Base-by-base conservation (phyloP, 1,140 invertebrate species). In the Littorina saxatilis region DNA sequence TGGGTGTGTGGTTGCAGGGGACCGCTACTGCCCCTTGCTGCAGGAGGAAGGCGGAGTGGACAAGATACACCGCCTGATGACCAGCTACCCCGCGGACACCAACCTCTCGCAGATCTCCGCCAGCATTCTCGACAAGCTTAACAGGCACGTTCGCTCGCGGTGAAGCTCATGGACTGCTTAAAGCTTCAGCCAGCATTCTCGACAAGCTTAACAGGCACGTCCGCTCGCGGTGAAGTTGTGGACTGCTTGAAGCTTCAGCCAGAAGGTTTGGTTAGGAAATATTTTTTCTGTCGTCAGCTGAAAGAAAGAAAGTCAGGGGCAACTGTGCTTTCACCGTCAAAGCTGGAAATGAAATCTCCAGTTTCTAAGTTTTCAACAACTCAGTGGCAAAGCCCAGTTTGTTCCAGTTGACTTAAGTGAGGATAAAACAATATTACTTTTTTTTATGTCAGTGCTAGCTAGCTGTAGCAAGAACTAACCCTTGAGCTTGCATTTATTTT, bases 1-100 rank as follows among this genome's bases (percentile, higher is more conserved):
- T 50, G 23, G 32, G 20, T 23, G 37, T 73, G 43, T n/a, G 15
- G n/a, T 73, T 35, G 20, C 90, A 96, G 95, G 95, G 9, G 94
- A 95, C 89, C 93, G 95, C 13, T 96, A 96, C 85, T 96, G 95
- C 88, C 93, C 94, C 73, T 96, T 96, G 95, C 88, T 96, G 58
- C 90, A 94, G 50, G 93, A 94, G 84, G 95, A 96, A 78, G 82
- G 84, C 55, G 84, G 82, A 0, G 58, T 73, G 15, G 81, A 84
- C 17, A 83, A 83, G 29, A 78, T 85, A 32, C 80, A 80, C n/a
- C 32, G 37, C 11, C 74, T 85, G 55, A 80, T 83, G 80, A 63
- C 37, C 32, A 78, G 40, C 1, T 47, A 63, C 39, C 35, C 40
- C 47, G 37, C 63, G n/a, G 68, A 84, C 27, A 9, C 47, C 29